These are phyloP conservation scores for Notodonta ziczac DNA, from an alignment of 2,888 invertebrate genomes.

Conservation along the genomic window DNA sequence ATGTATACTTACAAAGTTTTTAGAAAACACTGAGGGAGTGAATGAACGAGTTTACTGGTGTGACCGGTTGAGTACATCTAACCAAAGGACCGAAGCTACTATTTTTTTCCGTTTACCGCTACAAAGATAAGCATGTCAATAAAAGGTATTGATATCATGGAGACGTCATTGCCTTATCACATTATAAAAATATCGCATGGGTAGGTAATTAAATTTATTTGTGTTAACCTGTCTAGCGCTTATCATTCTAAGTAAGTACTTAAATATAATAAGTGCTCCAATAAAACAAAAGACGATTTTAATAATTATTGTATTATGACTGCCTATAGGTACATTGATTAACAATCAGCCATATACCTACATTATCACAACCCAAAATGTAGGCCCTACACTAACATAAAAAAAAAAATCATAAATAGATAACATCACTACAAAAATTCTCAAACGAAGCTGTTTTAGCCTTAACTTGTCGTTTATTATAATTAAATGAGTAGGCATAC, in stretches of 20 bases:
- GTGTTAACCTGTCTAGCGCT: no score
- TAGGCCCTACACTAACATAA: conserved; percentile 23
- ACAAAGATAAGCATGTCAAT: conserved; percentile 6
- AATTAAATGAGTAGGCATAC: conserved; percentile 15
- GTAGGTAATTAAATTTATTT: background rate
- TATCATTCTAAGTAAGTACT: no score
- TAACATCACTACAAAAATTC: conserved; percentile 43
- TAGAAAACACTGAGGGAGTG: conserved; percentile 8
- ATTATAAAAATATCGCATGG: background rate
- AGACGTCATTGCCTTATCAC: conserved; percentile 2
- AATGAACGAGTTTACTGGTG: conserved; percentile 17
- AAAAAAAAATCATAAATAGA: conserved; percentile 26
- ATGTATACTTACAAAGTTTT: no score
- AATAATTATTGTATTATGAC: conserved; percentile 48
- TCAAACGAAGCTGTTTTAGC: conserved; percentile 46
- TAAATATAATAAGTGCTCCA: background rate
- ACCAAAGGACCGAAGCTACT: conserved; percentile 16
- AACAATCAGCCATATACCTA: conserved; percentile 64
- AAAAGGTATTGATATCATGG: background rate
- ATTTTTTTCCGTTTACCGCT: conserved; percentile 4
- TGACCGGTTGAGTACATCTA: conserved; percentile 3
- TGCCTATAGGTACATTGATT: conserved; percentile 55
- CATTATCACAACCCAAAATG: conserved; percentile 71
- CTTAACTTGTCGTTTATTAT: conserved; percentile 46
- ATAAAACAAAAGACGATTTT: conserved; percentile 39